A percentile compares a stretch with the other conserved stretches of the same genome.
These are phyloP conservation scores for Wiebesia pumilae DNA, from an alignment of 1,140 invertebrate genomes.

Conservation along the genomic window DNA sequence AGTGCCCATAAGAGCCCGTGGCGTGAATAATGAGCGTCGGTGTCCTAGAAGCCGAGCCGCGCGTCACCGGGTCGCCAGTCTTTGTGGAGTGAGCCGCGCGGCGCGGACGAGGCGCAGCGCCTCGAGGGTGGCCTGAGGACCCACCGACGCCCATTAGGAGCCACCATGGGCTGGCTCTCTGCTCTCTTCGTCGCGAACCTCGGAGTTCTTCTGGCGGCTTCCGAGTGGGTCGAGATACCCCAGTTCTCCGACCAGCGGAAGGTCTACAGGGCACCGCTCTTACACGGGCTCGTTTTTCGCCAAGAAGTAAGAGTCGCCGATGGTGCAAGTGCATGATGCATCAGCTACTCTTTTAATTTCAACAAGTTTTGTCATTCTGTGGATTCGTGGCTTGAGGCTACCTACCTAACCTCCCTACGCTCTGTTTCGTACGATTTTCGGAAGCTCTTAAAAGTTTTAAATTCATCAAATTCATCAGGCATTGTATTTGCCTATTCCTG, in stretches of 20 bases:
- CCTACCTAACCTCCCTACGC: too few species aligned
- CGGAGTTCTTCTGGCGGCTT: not conserved
- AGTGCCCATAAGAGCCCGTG: not conserved
- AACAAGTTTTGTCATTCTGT: too few species aligned
- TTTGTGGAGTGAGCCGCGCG: not conserved
- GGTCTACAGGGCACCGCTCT: slow-evolving; percentile 61
- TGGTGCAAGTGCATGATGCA: not conserved
- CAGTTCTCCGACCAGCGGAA: slow-evolving; percentile 67
- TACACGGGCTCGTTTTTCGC: not conserved
- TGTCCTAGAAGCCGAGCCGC: not conserved
- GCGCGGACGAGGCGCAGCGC: not conserved
- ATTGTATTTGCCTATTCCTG: too few species aligned
- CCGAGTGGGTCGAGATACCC: slow-evolving; percentile 70
- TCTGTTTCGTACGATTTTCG: too few species aligned
- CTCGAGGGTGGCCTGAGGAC: not conserved
- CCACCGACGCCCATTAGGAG: not conserved
- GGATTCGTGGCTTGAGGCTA: too few species aligned
- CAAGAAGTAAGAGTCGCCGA: not conserved
- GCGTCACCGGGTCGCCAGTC: not conserved
- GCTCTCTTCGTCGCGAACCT: not conserved
- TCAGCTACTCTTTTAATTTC: too few species aligned
- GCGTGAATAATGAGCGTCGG: slow-evolving; percentile 32
- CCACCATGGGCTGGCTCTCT: not conserved
- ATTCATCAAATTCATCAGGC: too few species aligned
- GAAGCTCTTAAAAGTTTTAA: too few species aligned